Evolutionary conservation across 2,797 vertebrate genomes (phyloP).

Genomic region (Enteromius fasciolatus): DNA sequence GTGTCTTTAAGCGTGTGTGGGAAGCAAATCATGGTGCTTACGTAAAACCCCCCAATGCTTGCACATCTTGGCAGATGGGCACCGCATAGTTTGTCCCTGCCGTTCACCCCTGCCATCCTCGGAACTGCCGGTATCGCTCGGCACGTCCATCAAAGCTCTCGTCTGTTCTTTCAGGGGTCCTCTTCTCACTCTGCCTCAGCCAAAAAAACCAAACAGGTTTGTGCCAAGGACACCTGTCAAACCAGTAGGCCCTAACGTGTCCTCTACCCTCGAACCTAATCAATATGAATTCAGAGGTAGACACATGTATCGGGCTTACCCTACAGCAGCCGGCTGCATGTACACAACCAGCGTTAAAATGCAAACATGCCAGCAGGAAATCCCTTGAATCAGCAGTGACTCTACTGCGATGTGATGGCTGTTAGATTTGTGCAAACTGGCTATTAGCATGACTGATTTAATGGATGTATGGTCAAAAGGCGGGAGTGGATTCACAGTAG

Average conservation of each 20-base stretch:
- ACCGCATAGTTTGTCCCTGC: conserved; percentile 56
- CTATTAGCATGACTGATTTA: conserved; percentile 77
- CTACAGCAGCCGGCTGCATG: conserved; percentile 64
- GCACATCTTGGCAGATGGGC: conserved; percentile 53
- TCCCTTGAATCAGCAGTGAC: conserved; percentile 72
- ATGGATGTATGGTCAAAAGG: conserved; percentile 62
- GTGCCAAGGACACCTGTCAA: conserved; percentile 76
- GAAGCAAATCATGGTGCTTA: conserved; percentile 7
- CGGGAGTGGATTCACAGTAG: conserved; percentile 58
- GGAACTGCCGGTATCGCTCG: conserved; percentile 52
- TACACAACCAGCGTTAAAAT: conserved; percentile 66
- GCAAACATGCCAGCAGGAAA: conserved; percentile 74
- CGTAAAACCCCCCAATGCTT: conserved; percentile 1
- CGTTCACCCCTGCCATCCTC: conserved; percentile 62
- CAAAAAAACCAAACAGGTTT: conserved; percentile 57
- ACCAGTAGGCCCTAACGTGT: conserved; percentile 62
- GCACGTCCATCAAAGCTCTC: conserved; percentile 62
- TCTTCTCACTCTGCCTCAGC: conserved; percentile 27
- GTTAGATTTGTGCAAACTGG: conserved; percentile 75
- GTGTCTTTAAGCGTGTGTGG: conserved; percentile 17
- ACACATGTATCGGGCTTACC: conserved; percentile 62
- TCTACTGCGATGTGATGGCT: conserved; percentile 54
- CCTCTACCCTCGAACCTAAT: conserved; percentile 63
- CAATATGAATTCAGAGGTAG: conserved; percentile 65
- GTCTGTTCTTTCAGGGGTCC: conserved; percentile 59